Conservation (phyloP, 1,140 invertebrate genomes). For the Gyrodactylus salaris region DNA sequence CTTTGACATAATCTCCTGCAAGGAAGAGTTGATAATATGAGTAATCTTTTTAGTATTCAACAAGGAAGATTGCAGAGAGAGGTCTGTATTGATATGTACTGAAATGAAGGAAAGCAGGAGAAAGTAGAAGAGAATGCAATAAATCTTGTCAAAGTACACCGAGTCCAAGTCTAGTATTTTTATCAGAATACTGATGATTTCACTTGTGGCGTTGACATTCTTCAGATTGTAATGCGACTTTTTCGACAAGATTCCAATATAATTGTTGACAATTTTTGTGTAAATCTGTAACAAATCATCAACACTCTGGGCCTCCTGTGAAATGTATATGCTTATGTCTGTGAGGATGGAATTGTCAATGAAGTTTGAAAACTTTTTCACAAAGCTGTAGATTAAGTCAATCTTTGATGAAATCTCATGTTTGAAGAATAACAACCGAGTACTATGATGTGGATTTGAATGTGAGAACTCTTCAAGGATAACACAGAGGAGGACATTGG, state of each 20-base stretch:
- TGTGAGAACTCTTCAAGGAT: background rate
- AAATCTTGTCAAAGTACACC: background rate
- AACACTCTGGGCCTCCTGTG: background rate
- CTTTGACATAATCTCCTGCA: too few species aligned
- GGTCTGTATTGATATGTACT: background rate
- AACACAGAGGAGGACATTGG: background rate
- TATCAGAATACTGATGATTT: background rate
- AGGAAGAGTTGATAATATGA: too few species aligned
- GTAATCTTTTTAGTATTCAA: too few species aligned
- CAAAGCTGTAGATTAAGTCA: background rate
- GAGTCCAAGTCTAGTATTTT: background rate
- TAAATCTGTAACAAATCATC: background rate
- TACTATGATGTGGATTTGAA: background rate
- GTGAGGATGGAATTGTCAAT: background rate
- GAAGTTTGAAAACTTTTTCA: background rate
- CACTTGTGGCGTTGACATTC: background rate
- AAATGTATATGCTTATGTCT: background rate
- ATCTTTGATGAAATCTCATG: background rate
- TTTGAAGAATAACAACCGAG: background rate
- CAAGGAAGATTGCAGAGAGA: too few species aligned
- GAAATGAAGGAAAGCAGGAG: background rate
- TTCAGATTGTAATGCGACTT: background rate
- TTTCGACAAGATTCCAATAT: background rate
- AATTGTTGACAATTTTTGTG: background rate
- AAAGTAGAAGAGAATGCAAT: background rate